Conservation (phyloP, 1,140 invertebrate genomes). For the Polypedilum vanderplanki region DNA sequence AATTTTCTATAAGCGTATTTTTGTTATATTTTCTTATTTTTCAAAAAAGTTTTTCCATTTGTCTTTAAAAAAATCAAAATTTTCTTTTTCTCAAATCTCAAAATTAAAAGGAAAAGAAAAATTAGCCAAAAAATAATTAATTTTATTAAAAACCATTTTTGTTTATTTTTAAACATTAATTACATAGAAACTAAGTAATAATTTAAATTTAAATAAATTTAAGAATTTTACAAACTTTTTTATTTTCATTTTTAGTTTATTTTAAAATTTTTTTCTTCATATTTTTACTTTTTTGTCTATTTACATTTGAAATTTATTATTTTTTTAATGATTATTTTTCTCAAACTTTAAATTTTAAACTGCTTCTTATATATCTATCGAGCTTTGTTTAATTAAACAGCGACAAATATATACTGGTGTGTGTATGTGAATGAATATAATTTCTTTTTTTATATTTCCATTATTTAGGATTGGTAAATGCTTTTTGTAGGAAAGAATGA, state of each 20-base stretch:
- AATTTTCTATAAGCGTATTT: constrained; percentile 26
- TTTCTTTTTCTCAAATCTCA: background rate
- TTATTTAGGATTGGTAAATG: background rate
- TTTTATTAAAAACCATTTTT: constrained; percentile 15
- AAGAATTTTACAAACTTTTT: constrained; percentile 16
- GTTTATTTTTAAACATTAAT: constrained; percentile 14
- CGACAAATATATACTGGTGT: background rate
- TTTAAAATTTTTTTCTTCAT: background rate
- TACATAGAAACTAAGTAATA: constrained; percentile 16
- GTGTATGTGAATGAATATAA: background rate
- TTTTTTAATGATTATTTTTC: background rate
- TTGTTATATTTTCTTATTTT: constrained; percentile 7
- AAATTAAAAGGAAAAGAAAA: background rate
- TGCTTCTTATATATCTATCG: background rate
- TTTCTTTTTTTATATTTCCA: background rate
- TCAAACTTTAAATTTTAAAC: background rate
- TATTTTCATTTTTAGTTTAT: constrained; percentile 4
- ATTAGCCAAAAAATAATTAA: constrained; percentile 11
- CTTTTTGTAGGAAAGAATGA: background rate
- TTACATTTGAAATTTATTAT: background rate
- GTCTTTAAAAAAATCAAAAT: background rate
- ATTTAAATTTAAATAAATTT: constrained; percentile 18
- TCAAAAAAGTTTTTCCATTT: background rate
- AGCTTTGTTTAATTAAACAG: constrained; percentile 9
- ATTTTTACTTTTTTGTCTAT: background rate